Base-by-base conservation (phyloP, 2,888 invertebrate species). In the Drosophila neotestacea region DNA sequence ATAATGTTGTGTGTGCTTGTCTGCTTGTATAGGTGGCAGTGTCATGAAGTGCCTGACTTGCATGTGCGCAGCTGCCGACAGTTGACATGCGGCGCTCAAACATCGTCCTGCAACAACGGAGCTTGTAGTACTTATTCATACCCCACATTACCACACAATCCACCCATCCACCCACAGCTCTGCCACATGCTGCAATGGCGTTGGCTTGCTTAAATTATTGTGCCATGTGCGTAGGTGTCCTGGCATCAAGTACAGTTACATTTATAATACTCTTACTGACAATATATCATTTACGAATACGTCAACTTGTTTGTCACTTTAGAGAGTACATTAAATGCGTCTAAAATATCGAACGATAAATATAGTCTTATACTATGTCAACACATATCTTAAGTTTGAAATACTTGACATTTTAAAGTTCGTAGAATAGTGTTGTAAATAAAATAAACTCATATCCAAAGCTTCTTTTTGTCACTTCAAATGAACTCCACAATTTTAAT, bases 1-100 rank as follows among this genome's bases (percentile, higher is more conserved):
- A 6, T 9, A 1, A 32, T 32, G 32, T 3, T 54, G 44, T 36
- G 36, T 58, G 13, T 50, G 48, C 38, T 16, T 32, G 13, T 52
- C 22, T 36, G 27, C 46, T 55, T 60, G 69, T 62, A 63, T 64
- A 63, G 62, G 70, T 77, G 72, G 51, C 81, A 68, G 63, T 55
- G 65, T 55, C 75, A 67, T 83, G 73, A 83, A 85, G 85, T 87
- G 81, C 77, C 79, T 85, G 81, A 84, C 82, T 81, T 81, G 77
- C 84, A 85, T 84, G 82, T 83, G 84, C 84, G 73, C 79, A 81
- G 74, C 73, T 79, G 79, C 73, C 77, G 83, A 77, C 88, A 87
- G 88, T 85, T 85, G 85, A 85, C 88, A 85, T 73, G 88, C 69
- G 84, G 74, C 79, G 69, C 79, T 69, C 72, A 70, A 80, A 72